Evolutionary conservation across 2,797 vertebrate genomes (phyloP).

Genomic region (Staurois parvus): DNA sequence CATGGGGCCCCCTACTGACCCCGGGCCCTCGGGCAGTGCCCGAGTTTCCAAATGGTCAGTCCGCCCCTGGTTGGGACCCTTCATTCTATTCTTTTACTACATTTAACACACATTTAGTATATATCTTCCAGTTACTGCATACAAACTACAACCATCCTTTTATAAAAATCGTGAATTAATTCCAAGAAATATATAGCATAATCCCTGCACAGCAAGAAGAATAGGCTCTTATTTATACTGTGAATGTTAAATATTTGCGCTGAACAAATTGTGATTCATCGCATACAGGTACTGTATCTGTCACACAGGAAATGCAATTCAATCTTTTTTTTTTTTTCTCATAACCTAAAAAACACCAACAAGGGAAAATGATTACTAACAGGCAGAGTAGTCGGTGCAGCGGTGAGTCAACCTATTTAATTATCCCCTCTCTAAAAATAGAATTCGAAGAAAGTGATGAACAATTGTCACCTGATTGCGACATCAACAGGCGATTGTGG

Average conservation of each 20-base stretch:
- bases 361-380: conserved; percentile 39
- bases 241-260: conserved; percentile 31
- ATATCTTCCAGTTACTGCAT: too few species aligned
- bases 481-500: conserved; percentile 27
- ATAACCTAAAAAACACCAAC: conserved; percentile 3
- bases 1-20: too few species aligned
- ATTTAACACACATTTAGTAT: too few species aligned
- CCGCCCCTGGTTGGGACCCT: too few species aligned
- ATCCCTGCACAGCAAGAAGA: not conserved
- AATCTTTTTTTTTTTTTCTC: not conserved
- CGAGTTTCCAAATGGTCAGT: too few species aligned
- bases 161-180: not conserved
- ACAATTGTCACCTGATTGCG: conserved; percentile 32
- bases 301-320: conserved; percentile 5
- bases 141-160: too few species aligned
- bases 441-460: conserved; percentile 53
- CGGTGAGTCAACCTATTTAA: conserved; percentile 43
- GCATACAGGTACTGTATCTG: not conserved
- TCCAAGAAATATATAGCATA: not conserved
- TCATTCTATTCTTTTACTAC: too few species aligned
- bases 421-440: conserved; percentile 51
- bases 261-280: conserved; percentile 10
- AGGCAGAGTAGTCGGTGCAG: not conserved
- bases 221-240: conserved; percentile 2
- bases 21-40: too few species aligned